phyloP scores from a whole-genome alignment of 2,888 invertebrate genomes.

The Thecocarcelia acutangulata region DNA sequence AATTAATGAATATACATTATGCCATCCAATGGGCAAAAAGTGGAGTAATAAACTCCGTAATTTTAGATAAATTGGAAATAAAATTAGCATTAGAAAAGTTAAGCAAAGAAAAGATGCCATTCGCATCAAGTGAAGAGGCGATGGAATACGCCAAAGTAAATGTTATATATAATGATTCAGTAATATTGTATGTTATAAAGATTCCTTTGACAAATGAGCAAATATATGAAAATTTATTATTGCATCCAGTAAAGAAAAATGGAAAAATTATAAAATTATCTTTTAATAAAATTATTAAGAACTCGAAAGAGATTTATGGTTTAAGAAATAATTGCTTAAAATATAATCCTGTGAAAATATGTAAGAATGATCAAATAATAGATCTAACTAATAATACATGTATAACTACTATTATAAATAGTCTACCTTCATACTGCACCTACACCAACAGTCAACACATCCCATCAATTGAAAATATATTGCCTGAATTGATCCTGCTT shows the following conservation, averaged over 20 bases:
- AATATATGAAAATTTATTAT: neutral
- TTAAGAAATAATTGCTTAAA: neutral
- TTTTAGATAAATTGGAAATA: neutral
- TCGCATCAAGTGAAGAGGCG: slow-evolving; percentile 8
- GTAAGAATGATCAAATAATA: slow-evolving; percentile 21
- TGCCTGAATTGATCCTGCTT: slow-evolving; percentile 28
- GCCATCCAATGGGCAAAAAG: neutral
- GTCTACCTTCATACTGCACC: slow-evolving; percentile 10
- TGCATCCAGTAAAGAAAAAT: neutral
- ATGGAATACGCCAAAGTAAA: slow-evolving; percentile 16
- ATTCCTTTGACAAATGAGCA: neutral
- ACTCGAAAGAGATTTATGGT: too few species aligned
- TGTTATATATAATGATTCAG: slow-evolving; percentile 9
- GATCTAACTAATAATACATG: slow-evolving; percentile 33
- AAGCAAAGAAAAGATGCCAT: slow-evolving; percentile 5
- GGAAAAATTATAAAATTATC: neutral
- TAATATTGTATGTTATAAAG: neutral
- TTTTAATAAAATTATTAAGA: neutral
- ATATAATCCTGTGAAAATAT: slow-evolving; percentile 16
- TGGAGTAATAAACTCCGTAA: neutral
- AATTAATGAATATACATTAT: neutral
- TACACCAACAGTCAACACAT: slow-evolving; percentile 31
- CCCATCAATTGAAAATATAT: slow-evolving; percentile 12
- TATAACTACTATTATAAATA: neutral
- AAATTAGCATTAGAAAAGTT: too few species aligned